Conservation (phyloP, 1,140 invertebrate genomes). For the Acromyrmex heyeri region DNA sequence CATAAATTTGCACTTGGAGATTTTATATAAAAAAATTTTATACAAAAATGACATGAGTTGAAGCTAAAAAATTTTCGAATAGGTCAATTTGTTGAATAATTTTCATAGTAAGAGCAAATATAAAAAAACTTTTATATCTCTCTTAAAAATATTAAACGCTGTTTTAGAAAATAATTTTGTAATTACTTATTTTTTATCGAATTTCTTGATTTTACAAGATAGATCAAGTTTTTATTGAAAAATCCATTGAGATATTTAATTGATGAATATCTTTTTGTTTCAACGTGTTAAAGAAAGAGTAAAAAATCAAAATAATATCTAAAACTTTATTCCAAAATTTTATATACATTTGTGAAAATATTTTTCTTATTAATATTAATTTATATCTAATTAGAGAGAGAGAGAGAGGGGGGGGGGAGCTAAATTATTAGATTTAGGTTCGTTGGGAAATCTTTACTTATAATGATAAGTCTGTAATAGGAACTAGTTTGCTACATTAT, state of each 20-base stretch:
- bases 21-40: not conserved
- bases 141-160: not conserved
- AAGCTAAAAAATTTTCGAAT: not conserved
- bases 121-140: not conserved
- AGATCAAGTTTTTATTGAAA: not conserved
- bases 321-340: constrained; percentile 1
- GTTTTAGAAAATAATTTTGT: constrained; percentile 1
- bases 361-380: constrained; percentile 29
- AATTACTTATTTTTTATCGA: not conserved
- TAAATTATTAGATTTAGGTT: constrained; percentile 7
- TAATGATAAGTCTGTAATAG: not conserved
- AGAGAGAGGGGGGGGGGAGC: not conserved
- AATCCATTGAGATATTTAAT: not conserved
- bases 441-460: not conserved
- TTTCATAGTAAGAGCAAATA: not conserved
- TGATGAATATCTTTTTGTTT: constrained; percentile 1
- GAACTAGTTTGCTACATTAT: constrained; percentile 7
- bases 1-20: constrained; percentile 4
- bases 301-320: not conserved
- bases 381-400: not conserved
- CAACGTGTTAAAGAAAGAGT: not conserved
- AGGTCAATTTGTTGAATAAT: not conserved
- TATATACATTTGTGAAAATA: not conserved
- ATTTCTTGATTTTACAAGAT: not conserved
- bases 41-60: not conserved